Conservation (phyloP, 2,888 invertebrate species). For the Minunthozetes semirufus region DNA sequence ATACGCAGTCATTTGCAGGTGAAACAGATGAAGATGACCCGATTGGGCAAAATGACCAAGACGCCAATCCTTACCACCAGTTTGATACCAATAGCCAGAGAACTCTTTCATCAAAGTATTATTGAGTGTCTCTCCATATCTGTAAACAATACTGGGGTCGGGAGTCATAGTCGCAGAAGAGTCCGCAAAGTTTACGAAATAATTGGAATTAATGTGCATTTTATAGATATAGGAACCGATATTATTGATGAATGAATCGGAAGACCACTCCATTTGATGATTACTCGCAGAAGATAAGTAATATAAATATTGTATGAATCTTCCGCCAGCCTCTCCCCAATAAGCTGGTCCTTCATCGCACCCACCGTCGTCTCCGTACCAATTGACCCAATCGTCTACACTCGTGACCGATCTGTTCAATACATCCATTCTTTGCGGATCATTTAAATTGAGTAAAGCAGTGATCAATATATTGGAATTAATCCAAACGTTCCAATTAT, state of each 20-base stretch:
- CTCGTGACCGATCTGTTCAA: neutral
- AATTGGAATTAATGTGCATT: conserved; percentile 7
- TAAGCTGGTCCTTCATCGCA: conserved; percentile 27
- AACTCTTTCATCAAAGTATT: neutral
- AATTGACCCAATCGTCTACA: conserved; percentile 13
- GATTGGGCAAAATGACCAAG: neutral
- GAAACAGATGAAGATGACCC: neutral
- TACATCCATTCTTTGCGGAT: neutral
- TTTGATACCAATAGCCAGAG: neutral
- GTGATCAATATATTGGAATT: conserved; percentile 17
- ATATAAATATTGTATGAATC: conserved; percentile 12
- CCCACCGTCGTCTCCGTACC: conserved; percentile 26
- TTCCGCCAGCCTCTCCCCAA: conserved; percentile 14
- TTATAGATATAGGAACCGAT: conserved; percentile 22
- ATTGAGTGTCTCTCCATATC: conserved; percentile 15
- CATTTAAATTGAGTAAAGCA: neutral
- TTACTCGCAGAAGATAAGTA: neutral
- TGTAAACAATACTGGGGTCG: neutral
- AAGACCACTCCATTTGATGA: neutral
- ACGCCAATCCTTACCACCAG: neutral
- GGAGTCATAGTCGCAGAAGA: neutral
- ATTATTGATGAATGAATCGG: neutral
- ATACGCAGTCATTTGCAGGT: neutral
- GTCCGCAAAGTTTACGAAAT: conserved; percentile 31
- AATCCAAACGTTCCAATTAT: conserved; percentile 28